phyloP scores from a whole-genome alignment of 2,113 vertebrate genomes.

The Clarias batrachus region DNA sequence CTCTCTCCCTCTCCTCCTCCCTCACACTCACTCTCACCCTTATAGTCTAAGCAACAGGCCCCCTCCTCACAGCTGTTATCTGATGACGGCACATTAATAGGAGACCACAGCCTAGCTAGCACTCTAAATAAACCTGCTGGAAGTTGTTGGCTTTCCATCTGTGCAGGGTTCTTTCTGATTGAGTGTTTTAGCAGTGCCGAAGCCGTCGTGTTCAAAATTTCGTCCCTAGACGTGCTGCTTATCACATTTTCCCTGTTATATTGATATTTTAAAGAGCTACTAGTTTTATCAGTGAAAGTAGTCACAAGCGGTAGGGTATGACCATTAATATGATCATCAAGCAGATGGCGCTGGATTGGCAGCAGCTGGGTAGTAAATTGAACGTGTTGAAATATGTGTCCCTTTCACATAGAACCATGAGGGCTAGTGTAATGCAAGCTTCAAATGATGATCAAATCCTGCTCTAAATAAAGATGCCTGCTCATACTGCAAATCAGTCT shows the following conservation, averaged over 20 bases:
- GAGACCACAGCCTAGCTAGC: constrained; percentile 52
- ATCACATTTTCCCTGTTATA: constrained; percentile 7
- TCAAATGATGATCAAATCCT: background rate
- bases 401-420: constrained; percentile 50
- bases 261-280: background rate
- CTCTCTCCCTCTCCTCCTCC: constrained; percentile 29
- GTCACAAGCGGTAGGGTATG: background rate
- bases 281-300: constrained; percentile 25
- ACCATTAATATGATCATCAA: background rate
- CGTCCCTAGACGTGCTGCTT: background rate
- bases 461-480: constrained; percentile 1
- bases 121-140: constrained; percentile 49
- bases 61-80: constrained; percentile 63
- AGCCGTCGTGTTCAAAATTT: constrained; percentile 47
- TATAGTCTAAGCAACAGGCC: constrained; percentile 71
- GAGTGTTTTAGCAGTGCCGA: constrained; percentile 51
- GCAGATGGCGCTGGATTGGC: constrained; percentile 50
- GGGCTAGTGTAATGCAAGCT: background rate
- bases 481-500: background rate
- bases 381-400: constrained; percentile 11
- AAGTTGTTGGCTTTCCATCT: constrained; percentile 40
- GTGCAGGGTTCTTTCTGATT: constrained; percentile 49
- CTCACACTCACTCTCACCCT: constrained; percentile 47
- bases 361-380: constrained; percentile 55
- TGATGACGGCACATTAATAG: constrained; percentile 59